These are phyloP conservation scores for Cladopsammia gracilis DNA, from an alignment of 64 coral and sea anemone species.

Conservation along the genomic window DNA sequence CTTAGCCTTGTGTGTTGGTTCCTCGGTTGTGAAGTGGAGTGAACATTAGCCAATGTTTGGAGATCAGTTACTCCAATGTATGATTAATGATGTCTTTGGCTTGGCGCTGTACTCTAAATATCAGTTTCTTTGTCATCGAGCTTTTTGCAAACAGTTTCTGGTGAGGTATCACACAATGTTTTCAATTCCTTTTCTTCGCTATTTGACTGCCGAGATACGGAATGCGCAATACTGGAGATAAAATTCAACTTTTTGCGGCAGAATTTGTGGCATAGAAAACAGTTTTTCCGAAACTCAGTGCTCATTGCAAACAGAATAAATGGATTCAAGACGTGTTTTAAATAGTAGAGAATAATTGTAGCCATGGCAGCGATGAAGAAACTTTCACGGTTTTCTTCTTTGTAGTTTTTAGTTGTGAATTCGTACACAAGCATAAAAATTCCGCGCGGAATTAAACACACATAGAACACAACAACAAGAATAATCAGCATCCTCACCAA, in stretches of 20 bases:
- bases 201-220: neutral
- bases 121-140: neutral
- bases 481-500: conserved; percentile 85
- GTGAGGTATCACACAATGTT: neutral
- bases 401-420: conserved; percentile 32
- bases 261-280: neutral
- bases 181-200: conserved; percentile 9
- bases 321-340: conserved; percentile 94
- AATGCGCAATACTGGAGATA: neutral
- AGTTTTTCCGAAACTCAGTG: conserved; percentile 71
- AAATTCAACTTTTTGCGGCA: neutral
- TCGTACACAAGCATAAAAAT: conserved; percentile 65
- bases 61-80: no score
- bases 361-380: conserved; percentile 8
- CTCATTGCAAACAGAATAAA: conserved; percentile 91
- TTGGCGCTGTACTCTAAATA: neutral
- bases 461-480: conserved; percentile 77
- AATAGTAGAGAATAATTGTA: conserved; percentile 71
- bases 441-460: conserved; percentile 85
- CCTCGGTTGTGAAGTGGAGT: no score
- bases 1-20: no score
- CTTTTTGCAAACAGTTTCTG: neutral
- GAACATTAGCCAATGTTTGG: no score
- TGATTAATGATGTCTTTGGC: no score
- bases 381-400: neutral